Evolutionary conservation across 2,797 vertebrate genomes (phyloP), one percentile per base, ranked within the genome.

Genomic region (Chiloscyllium punctatum): DNA sequence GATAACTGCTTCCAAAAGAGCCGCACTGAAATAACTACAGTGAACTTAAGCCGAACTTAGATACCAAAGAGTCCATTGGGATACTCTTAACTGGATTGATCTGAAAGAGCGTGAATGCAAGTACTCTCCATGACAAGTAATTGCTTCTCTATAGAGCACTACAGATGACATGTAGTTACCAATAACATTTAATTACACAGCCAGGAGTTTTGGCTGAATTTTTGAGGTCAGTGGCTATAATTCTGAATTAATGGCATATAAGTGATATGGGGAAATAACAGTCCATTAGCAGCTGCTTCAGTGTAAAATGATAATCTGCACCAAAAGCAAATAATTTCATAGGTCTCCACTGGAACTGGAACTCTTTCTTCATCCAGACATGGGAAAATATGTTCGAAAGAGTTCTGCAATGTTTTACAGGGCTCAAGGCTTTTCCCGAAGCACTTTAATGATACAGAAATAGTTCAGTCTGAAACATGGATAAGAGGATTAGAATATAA

Each of bases 91-190:
- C 37, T 92, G 66, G 66, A 92, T 92, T 92, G n/a, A 92, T 92
- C 37, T 37, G 88, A 66, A 68, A 1, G 18, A 92, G 88, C 57
- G 57, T 92, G 62, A 92, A 37, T n/a, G 88, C 57, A 92, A 92
- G 27, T 92, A 62, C 33, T 66, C 88, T 68, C 33, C 16, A 23
- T 37, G 66, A 37, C 88, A 66, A 92, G 57, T 33, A 92, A 92
- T 92, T 68, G 53, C 87, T 30, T 5, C 87, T 62, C 30, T 90
- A 33, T 66, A 91, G 68, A 68, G 21, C 68, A 62, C 88, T 37
- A 92, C n/a, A 92, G 62, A 92, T 92, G 88, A 92, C 88, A 92
- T 92, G 18, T 68, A 68, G 62, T 68, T 92, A 92, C 88, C 62
- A 68, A 92, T 92, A 92, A 66, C 42, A 68, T 92, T 68, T 68